A percentile compares a stretch with the other conserved stretches of the same genome.
phyloP scores from a whole-genome alignment of 2,888 invertebrate species.

The Gisinianus flammeolus region DNA sequence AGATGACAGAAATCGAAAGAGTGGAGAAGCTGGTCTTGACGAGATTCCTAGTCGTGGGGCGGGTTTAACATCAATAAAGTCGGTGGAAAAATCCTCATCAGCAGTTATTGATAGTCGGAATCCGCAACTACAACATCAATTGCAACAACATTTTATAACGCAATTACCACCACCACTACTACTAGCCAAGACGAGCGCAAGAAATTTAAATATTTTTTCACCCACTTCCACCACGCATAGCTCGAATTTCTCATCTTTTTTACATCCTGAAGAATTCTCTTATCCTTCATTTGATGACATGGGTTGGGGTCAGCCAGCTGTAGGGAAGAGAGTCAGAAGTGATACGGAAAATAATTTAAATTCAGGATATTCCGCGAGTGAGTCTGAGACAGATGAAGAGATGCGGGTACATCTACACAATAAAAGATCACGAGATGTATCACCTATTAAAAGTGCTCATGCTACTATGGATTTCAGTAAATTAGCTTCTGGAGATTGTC shows the following conservation, averaged over 20 bases:
- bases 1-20: background rate
- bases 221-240: background rate
- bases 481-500: background rate
- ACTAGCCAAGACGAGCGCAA: background rate
- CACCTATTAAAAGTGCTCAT: slow-evolving; percentile 37
- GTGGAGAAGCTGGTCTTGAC: background rate
- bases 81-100: background rate
- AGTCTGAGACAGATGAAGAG: slow-evolving; percentile 41
- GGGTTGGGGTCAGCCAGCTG: slow-evolving; percentile 56
- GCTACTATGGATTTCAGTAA: slow-evolving; percentile 22
- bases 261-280: background rate
- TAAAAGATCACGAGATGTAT: slow-evolving; percentile 53
- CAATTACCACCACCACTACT: background rate
- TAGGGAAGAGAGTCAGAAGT: slow-evolving; percentile 51
- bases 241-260: background rate
- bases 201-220: background rate
- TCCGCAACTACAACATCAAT: background rate
- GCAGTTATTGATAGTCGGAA: background rate
- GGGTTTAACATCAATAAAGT: background rate
- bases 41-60: background rate
- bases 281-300: slow-evolving; percentile 37
- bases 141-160: background rate
- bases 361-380: slow-evolving; percentile 29
- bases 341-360: slow-evolving; percentile 40
- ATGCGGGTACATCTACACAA: slow-evolving; percentile 46